Evolutionary conservation across 2,888 invertebrate genomes (phyloP), one percentile per base, ranked within the genome.

Genomic region (Cataglyphis rosenhaueri): DNA sequence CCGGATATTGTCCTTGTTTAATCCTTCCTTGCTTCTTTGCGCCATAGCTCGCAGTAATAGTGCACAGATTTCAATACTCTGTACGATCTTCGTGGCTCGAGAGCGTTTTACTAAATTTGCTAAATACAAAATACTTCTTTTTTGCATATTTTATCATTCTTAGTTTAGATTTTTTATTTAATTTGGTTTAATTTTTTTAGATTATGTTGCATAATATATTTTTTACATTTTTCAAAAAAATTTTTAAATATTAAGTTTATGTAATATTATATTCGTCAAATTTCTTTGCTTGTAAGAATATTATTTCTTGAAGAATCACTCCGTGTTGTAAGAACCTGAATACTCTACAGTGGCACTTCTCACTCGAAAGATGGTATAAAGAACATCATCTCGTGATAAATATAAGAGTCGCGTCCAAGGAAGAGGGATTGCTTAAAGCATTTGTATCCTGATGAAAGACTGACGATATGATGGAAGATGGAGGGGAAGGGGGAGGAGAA

Each of bases 351-450:
- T 68, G 25, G n/a, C 32, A 12, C 35, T 48, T 71, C 35, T 71
- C 18, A 48, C 25, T 29, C 64, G 81, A 66, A 87, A 85, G 84
- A 88, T 82, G 88, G 79, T 85, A 90, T 90, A 92, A 92, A 92
- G 91, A 89, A 92, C 91, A 93, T 90, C 88, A 48, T 86, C 91
- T 88, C 89, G 90, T 89, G 90, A 90, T 92, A 93, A 93, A 92
- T 93, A 93, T 93, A 92, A 93, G 93, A 93, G 92, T 92, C 92
- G 70, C 86, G 88, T 59, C 73, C 48, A 81, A 86, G 82, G 41
- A 85, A 89, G 89, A 81, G 90, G 87, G 88, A 86, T 87, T 83
- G 91, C 89, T 92, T 91, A 89, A 92, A 92, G 91, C 90, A 92
- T 93, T 92, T 93, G 87, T 85, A 87, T 87, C 81, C 84, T 82